phyloP scores from a whole-genome alignment of 2,113 vertebrate species.

The Mustela nigripes region DNA sequence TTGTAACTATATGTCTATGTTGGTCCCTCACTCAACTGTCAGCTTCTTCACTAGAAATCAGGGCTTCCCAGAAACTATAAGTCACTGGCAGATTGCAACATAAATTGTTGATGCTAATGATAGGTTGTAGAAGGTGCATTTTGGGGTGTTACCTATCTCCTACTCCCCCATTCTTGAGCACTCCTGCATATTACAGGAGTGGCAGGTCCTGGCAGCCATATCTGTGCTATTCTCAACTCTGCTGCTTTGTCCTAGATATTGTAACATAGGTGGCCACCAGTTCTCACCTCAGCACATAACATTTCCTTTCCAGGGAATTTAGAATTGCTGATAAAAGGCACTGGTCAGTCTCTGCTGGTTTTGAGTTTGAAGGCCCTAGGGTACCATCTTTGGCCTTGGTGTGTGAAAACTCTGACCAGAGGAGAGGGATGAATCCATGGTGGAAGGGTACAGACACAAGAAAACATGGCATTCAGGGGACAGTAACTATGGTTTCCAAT shows the following conservation, averaged over 20 bases:
- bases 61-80: neutral
- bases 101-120: neutral
- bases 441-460: neutral
- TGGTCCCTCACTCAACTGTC: neutral
- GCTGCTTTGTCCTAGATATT: neutral
- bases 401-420: neutral
- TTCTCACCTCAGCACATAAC: neutral
- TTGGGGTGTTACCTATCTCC: neutral
- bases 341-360: neutral
- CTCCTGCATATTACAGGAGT: neutral
- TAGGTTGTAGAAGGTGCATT: neutral
- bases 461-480: neutral
- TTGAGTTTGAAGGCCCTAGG: neutral
- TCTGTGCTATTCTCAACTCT: neutral
- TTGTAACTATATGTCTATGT: neutral
- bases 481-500: neutral
- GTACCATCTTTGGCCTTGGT: neutral
- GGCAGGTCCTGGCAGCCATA: neutral
- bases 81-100: neutral
- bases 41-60: neutral
- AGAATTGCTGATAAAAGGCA: neutral
- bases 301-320: neutral
- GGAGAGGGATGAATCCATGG: neutral
- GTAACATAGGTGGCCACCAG: neutral
- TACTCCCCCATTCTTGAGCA: neutral